Conservation (phyloP, 2,113 vertebrate species). For the Lontra canadensis region DNA sequence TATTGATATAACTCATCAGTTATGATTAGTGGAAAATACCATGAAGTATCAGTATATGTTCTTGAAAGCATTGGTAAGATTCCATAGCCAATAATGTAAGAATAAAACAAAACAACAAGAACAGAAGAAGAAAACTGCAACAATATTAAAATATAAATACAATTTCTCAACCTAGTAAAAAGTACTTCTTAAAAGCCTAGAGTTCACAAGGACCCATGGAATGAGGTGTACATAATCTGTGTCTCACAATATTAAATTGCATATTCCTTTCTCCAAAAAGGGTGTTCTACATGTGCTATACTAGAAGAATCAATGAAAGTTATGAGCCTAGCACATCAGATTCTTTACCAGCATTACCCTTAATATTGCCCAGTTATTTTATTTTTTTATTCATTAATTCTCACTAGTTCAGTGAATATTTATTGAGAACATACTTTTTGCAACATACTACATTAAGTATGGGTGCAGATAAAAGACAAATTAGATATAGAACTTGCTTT, state of each 20-base stretch:
- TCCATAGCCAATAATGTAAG: not conserved
- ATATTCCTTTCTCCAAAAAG: not conserved
- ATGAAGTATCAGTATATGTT: not conserved
- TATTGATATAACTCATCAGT: not conserved
- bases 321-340: not conserved
- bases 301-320: not conserved
- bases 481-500: not conserved
- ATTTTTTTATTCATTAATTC: not conserved
- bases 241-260: not conserved
- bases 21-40: not conserved
- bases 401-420: not conserved
- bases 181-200: not conserved
- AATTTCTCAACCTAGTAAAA: not conserved
- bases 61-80: not conserved
- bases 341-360: not conserved
- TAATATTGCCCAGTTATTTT: not conserved
- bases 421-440: not conserved
- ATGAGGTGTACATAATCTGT: not conserved
- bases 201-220: not conserved
- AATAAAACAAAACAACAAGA: not conserved
- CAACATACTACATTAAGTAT: not conserved
- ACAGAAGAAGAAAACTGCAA: not conserved
- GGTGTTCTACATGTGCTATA: not conserved
- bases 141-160: not conserved
- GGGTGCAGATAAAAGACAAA: not conserved